Evolutionary conservation across 2,113 vertebrate genomes (phyloP).

Genomic region (Muntiacus muntjak): DNA sequence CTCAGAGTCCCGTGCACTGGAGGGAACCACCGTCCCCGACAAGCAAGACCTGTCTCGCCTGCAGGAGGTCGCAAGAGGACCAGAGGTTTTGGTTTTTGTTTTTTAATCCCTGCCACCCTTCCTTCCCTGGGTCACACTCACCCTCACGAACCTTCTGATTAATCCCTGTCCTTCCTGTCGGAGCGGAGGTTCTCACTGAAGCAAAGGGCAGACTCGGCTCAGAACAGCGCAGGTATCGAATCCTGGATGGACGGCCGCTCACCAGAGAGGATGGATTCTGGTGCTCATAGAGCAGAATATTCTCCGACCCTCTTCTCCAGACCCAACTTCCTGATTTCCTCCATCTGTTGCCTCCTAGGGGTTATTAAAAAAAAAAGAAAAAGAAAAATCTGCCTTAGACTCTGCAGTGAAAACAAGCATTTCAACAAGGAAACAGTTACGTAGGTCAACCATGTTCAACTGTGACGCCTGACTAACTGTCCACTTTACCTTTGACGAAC

Average conservation of each 20-base stretch:
- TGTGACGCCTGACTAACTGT: constrained; percentile 54
- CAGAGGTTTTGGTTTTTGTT: constrained; percentile 17
- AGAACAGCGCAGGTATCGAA: not conserved
- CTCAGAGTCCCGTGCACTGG: constrained; percentile 66
- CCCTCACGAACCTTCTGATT: not conserved
- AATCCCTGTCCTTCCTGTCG: not conserved
- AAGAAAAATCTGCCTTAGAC: constrained; percentile 59
- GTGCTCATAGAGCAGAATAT: not conserved
- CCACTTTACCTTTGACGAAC: not conserved
- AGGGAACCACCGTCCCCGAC: constrained; percentile 32
- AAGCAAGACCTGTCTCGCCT: not conserved
- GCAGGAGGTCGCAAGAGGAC: constrained; percentile 37
- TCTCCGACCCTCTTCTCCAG: not conserved
- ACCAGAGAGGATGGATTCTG: not conserved
- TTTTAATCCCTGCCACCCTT: not conserved
- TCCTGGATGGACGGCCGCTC: rapidly evolving
- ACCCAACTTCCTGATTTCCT: not conserved
- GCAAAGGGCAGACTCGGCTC: not conserved
- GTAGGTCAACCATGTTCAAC: not conserved
- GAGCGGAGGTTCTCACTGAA: not conserved
- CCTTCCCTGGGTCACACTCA: not conserved
- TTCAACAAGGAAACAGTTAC: not conserved
- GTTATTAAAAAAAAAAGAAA: not conserved
- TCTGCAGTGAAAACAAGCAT: constrained; percentile 40
- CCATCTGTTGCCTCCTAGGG: not conserved